Evolutionary conservation across 2,113 vertebrate species (phyloP).

Genomic region (Passer domesticus): DNA sequence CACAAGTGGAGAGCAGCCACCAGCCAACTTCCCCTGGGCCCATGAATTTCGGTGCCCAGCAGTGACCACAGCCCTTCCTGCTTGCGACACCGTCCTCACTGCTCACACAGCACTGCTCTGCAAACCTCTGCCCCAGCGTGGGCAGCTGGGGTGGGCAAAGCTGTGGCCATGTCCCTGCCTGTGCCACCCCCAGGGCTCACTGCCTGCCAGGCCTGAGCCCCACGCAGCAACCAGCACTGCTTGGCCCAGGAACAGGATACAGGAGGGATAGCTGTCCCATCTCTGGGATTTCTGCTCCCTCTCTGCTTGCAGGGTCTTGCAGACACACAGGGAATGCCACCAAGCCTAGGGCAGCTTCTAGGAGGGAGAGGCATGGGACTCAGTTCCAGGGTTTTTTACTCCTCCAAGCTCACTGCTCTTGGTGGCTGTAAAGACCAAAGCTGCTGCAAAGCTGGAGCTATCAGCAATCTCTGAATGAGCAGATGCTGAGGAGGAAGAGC

Average conservation of each 20-base stretch:
- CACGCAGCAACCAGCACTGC: accelerated
- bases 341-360: not conserved
- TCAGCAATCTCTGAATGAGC: not conserved
- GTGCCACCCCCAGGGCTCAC: not conserved
- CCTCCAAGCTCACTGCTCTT: not conserved
- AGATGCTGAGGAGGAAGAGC: not conserved
- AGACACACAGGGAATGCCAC: not conserved
- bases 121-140: not conserved
- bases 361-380: not conserved
- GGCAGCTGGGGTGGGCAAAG: not conserved
- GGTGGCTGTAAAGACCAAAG: not conserved
- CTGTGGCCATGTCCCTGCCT: not conserved
- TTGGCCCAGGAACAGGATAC: not conserved
- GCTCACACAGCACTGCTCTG: not conserved
- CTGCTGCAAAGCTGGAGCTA: not conserved
- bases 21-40: conserved; percentile 24
- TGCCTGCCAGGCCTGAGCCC: not conserved
- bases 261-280: not conserved
- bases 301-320: not conserved
- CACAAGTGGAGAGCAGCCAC: not conserved
- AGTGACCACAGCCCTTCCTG: conserved; percentile 45
- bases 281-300: not conserved
- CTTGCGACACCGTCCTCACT: conserved; percentile 3
- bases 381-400: not conserved
- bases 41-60: not conserved